phyloP scores from a whole-genome alignment of 2,888 invertebrate genomes.

The Lamproptera curius region DNA sequence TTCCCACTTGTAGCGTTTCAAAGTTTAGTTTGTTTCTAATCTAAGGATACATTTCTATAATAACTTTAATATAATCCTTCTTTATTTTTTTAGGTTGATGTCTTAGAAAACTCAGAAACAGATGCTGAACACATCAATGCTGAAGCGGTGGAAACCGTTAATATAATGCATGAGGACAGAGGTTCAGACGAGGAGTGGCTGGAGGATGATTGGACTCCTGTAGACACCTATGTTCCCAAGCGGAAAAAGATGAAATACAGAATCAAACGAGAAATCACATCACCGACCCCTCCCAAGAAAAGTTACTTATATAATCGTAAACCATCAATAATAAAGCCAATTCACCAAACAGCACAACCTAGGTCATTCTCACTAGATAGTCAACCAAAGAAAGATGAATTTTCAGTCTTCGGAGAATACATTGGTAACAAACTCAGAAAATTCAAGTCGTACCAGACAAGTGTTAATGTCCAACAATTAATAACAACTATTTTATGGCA shows the following conservation, averaged over 20 bases:
- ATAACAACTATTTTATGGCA: slow-evolving; percentile 70
- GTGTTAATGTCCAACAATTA: slow-evolving; percentile 63
- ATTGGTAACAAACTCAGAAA: slow-evolving; percentile 65
- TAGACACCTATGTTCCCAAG: slow-evolving; percentile 50
- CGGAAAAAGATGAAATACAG: slow-evolving; percentile 48
- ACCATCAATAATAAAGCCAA: slow-evolving; percentile 28
- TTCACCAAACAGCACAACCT: slow-evolving; percentile 31
- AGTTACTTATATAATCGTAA: slow-evolving; percentile 23
- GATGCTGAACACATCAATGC: slow-evolving; percentile 34
- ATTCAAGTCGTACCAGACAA: slow-evolving; percentile 47
- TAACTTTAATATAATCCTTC: too few species aligned
- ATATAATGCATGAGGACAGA: slow-evolving; percentile 47
- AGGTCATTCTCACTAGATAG: background rate
- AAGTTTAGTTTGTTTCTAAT: too few species aligned
- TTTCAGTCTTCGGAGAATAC: slow-evolving; percentile 64
- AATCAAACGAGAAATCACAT: slow-evolving; percentile 57
- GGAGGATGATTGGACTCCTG: slow-evolving; percentile 57
- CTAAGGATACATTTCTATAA: too few species aligned
- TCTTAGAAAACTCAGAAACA: slow-evolving; percentile 45
- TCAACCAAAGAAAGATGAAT: slow-evolving; percentile 49
- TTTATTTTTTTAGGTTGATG: slow-evolving; percentile 58
- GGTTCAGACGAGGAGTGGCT: slow-evolving; percentile 66
- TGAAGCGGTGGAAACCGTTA: slow-evolving; percentile 45
- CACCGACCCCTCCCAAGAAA: slow-evolving; percentile 36
- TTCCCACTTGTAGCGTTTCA: too few species aligned